These are phyloP conservation scores for Leucoraja erinaceus DNA, from an alignment of 2,113 vertebrate genomes.

Conservation along the genomic window DNA sequence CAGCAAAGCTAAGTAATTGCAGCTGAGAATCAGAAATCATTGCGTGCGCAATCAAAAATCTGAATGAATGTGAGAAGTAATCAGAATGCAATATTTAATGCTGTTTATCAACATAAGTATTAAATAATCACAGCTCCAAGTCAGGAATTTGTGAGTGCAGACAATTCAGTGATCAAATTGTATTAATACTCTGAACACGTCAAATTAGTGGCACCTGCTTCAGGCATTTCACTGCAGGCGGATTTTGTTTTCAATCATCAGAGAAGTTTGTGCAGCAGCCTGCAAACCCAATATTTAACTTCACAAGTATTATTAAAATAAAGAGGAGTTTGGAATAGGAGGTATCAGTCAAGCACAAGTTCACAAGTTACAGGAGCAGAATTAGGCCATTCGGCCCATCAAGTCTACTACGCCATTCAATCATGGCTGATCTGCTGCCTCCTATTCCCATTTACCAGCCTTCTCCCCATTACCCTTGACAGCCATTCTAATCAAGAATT, in stretches of 20 bases:
- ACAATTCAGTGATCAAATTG: conserved; percentile 12
- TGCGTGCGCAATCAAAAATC: neutral
- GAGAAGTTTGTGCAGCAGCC: neutral
- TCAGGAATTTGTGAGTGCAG: neutral
- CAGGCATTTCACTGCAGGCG: neutral
- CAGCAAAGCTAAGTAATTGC: neutral
- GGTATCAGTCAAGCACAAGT: neutral
- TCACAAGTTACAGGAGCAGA: too few species aligned
- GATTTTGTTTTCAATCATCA: neutral
- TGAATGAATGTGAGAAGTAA: neutral
- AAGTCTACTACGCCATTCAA: too few species aligned
- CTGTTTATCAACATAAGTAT: neutral
- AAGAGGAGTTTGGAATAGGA: neutral
- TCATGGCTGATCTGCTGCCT: too few species aligned
- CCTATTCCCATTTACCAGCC: too few species aligned
- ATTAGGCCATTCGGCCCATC: too few species aligned
- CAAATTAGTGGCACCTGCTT: neutral
- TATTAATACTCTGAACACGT: conserved; percentile 10
- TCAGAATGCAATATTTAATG: conserved; percentile 6
- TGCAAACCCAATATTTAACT: neutral
- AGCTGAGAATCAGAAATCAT: neutral
- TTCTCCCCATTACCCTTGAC: too few species aligned
- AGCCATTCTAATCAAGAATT: too few species aligned
- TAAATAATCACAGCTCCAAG: neutral
- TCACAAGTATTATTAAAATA: neutral